These are phyloP conservation scores for Troilus luridus DNA, from an alignment of 2,888 invertebrate genomes.

Conservation along the genomic window DNA sequence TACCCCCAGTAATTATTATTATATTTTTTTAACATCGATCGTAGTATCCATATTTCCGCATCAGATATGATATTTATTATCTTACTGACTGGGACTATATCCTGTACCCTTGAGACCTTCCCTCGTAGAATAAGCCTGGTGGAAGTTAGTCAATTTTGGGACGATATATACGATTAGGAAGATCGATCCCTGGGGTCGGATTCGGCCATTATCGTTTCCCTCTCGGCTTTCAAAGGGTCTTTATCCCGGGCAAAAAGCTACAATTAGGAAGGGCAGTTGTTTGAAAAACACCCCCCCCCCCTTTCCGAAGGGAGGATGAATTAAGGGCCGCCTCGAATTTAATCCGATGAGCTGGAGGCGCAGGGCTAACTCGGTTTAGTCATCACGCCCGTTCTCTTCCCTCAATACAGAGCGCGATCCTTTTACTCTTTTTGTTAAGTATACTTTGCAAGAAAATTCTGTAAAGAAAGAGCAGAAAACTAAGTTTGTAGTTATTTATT, in stretches of 20 bases:
- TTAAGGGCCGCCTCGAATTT: slow-evolving; percentile 29
- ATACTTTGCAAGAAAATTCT: not conserved
- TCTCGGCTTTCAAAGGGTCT: slow-evolving; percentile 21
- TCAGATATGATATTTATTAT: not conserved
- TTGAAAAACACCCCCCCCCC: slow-evolving; percentile 31
- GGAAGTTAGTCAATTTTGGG: slow-evolving; percentile 3
- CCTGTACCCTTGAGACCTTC: not conserved
- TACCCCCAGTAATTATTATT: too few species aligned
- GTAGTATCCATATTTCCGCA: too few species aligned
- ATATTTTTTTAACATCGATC: too few species aligned
- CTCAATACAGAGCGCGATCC: not conserved
- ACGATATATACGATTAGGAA: not conserved
- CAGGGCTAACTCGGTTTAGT: slow-evolving; percentile 2
- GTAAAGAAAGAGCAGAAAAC: not conserved
- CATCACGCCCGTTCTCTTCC: not conserved
- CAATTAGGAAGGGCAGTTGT: slow-evolving; percentile 43
- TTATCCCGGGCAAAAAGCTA: slow-evolving; percentile 31
- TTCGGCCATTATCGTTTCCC: slow-evolving; percentile 28
- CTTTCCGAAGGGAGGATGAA: slow-evolving; percentile 37
- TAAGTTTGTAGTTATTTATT: not conserved
- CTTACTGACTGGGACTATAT: not conserved
- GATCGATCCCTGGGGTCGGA: slow-evolving; percentile 20
- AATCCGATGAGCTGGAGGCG: not conserved
- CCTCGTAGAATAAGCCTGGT: not conserved
- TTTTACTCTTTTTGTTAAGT: not conserved